These are phyloP conservation scores for Lasioglossum villosulum DNA, from an alignment of 2,888 invertebrate genomes.

Conservation along the genomic window DNA sequence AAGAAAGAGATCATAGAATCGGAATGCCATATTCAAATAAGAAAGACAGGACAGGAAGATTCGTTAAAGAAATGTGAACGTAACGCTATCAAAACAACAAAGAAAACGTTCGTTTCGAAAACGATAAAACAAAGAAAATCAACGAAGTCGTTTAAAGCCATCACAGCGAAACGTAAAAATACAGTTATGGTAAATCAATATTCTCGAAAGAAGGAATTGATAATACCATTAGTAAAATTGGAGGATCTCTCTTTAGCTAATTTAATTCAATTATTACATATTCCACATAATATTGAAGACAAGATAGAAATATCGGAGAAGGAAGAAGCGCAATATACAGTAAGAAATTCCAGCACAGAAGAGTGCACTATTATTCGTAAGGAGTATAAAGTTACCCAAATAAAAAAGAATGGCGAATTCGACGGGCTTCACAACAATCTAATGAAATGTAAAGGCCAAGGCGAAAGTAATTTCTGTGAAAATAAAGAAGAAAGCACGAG, in stretches of 20 bases:
- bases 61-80: not conserved
- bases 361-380: not conserved
- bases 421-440: not conserved
- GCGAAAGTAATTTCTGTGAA: not conserved
- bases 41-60: not conserved
- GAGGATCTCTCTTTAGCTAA: slow-evolving; percentile 36
- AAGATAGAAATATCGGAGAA: not conserved
- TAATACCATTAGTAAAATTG: slow-evolving; percentile 25
- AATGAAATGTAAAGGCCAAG: not conserved
- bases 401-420: slow-evolving; percentile 4
- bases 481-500: not conserved
- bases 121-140: not conserved
- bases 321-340: not conserved
- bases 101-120: not conserved
- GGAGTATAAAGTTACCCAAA: not conserved
- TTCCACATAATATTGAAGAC: not conserved
- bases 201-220: not conserved
- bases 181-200: not conserved
- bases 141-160: not conserved
- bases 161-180: not conserved
- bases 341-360: not conserved
- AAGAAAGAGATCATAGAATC: not conserved
- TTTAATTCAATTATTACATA: slow-evolving; percentile 2
- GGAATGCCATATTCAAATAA: not conserved
- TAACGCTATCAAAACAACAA: not conserved